phyloP scores from a whole-genome alignment of 2,113 vertebrate genomes.

The Limnothrissa miodon region DNA sequence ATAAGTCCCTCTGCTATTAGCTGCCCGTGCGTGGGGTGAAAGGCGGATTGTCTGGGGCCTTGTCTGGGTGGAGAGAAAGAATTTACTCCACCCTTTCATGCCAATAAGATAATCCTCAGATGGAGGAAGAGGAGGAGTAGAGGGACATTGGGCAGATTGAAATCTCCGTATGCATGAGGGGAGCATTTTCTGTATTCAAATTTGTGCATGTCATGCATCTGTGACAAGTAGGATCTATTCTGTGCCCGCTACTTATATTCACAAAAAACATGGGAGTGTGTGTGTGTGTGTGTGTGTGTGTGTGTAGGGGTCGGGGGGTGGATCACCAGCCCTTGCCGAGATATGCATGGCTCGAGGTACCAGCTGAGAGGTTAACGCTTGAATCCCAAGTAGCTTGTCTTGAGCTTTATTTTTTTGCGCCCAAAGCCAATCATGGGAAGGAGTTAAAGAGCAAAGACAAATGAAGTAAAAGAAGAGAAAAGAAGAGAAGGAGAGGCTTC shows the following conservation, averaged over 20 bases:
- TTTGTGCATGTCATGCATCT: slow-evolving; percentile 39
- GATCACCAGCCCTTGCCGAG: background rate
- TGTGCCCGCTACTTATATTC: slow-evolving; percentile 13
- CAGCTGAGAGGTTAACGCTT: background rate
- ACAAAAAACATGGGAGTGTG: background rate
- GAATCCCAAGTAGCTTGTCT: slow-evolving; percentile 30
- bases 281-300: no score
- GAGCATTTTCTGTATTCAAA: slow-evolving; percentile 58
- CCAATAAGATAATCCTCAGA: slow-evolving; percentile 54
- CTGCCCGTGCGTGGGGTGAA: background rate
- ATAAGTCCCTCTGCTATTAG: slow-evolving; percentile 19
- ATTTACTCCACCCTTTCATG: slow-evolving; percentile 12
- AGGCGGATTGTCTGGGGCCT: slow-evolving; percentile 1
- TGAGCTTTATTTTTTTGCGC: slow-evolving; percentile 18
- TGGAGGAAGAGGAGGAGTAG: slow-evolving; percentile 22
- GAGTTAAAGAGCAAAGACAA: background rate
- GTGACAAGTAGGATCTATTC: background rate
- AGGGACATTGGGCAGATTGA: slow-evolving; percentile 51
- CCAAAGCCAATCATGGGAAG: slow-evolving; percentile 11
- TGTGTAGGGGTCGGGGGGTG: no score
- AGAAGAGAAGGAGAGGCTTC: background rate
- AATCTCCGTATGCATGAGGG: slow-evolving; percentile 70
- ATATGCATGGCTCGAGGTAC: background rate
- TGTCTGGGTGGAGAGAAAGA: background rate
- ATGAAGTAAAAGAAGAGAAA: background rate